Base-by-base conservation (phyloP, 1,140 invertebrate species). In the Ceratina australensis region DNA sequence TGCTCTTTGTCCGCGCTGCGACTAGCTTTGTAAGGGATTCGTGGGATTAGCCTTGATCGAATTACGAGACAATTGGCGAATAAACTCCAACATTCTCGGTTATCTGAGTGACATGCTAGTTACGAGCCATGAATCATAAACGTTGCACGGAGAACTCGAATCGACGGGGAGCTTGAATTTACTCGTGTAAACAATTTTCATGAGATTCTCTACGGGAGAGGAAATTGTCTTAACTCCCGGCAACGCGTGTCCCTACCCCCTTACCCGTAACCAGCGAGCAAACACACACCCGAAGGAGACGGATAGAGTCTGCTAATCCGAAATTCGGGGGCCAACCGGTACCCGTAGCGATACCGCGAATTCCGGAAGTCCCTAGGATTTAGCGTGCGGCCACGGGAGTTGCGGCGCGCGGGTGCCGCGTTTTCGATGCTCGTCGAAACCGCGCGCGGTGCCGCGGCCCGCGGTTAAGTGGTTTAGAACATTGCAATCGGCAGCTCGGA, bases 381-480 rank as follows among this genome's bases (percentile, higher is more conserved):
- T 85, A 79, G 67, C 68, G n/a, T 42, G 68, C 61, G 72, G 72
- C 61, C 73, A 63, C 73, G 57, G 20, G 52, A 28, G 71, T 52
- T 13, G 28, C 18, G 28, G 59, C 64, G 59, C 64, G 24, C 73
- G 76, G 52, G 50, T 52, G 18, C 24, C 47, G 49, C 82, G 78
- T 84, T 84, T 84, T 84, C 83, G 81, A 84, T 83, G 82, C 65
- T 63, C 66, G 65, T 72, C 69, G 60, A 56, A 64, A 69, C 72
- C 67, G 65, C 65, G 65, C 69, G 68, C 68, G 67, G 64, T 56
- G 65, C 69, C 24, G 54, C 73, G 50, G 59, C 52, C 33, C 56
- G 69, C 63, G 79, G 82, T 84, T 84, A 84, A 84, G 79, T 84
- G 73, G 79, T 85, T 85, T 80, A 74, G 82, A 59, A 78, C 74